phyloP scores from a whole-genome alignment of 2,113 vertebrate genomes.

The Sander vitreus region DNA sequence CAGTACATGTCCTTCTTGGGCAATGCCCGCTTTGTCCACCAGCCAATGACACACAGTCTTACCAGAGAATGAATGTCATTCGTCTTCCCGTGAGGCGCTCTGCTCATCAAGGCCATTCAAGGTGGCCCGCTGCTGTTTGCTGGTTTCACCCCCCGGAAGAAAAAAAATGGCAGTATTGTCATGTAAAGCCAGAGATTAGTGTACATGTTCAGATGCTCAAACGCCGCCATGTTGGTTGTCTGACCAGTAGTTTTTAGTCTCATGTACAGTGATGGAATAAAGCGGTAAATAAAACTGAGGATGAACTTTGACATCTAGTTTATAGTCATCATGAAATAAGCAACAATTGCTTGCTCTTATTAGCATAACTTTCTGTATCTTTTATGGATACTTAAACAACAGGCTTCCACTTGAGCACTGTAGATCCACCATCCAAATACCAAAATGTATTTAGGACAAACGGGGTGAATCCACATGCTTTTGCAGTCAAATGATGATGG shows the following conservation, averaged over 20 bases:
- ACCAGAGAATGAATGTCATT: slow-evolving; percentile 41
- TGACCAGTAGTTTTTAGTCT: neutral
- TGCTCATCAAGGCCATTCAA: slow-evolving; percentile 54
- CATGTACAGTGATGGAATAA: neutral
- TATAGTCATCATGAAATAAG: neutral
- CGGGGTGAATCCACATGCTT: neutral
- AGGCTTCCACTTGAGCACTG: neutral
- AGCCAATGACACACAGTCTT: slow-evolving; percentile 32
- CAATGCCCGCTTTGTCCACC: slow-evolving; percentile 31
- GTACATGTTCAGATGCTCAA: neutral
- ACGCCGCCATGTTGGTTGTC: neutral
- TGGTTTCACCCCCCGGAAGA: neutral
- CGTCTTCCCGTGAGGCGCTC: slow-evolving; percentile 27
- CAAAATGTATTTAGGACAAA: neutral
- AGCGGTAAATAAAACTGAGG: neutral
- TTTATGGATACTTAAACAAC: neutral
- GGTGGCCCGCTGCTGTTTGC: slow-evolving; percentile 49
- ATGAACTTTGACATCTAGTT: slow-evolving; percentile 1
- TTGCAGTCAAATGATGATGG: neutral
- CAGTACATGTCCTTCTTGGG: slow-evolving; percentile 1
- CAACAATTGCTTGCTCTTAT: neutral
- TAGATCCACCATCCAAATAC: neutral
- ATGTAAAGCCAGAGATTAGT: slow-evolving; percentile 12
- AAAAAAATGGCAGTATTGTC: slow-evolving; percentile 15
- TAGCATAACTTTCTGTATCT: neutral